Evolutionary conservation across 2,797 vertebrate species (phyloP).

Genomic region (Brachymystax lenok): DNA sequence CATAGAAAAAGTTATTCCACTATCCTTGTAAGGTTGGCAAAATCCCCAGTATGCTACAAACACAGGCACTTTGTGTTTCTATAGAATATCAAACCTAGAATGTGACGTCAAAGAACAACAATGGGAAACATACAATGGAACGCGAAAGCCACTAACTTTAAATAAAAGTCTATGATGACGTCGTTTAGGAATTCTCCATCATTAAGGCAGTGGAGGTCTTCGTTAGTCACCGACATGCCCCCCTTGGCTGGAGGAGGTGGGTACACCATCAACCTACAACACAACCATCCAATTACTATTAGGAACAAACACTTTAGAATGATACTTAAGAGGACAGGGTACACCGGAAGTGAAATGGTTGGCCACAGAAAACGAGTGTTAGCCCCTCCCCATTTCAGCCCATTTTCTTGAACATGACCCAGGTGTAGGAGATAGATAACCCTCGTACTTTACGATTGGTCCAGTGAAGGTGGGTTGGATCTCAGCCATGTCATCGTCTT

Average conservation of each 20-base stretch:
- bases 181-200: conserved; percentile 98
- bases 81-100: neutral
- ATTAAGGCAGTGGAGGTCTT: conserved; percentile 97
- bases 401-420: neutral
- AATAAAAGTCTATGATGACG: conserved; percentile 99
- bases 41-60: too few species aligned
- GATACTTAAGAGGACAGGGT: neutral
- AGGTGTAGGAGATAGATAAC: neutral
- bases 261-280: conserved; percentile 90
- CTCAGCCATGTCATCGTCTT: conserved; percentile 75
- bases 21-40: too few species aligned
- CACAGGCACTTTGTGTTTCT: neutral
- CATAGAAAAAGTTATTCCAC: too few species aligned
- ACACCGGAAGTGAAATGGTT: neutral
- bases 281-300: conserved; percentile 14
- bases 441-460: conserved; percentile 89
- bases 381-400: too few species aligned
- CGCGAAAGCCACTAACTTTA: conserved; percentile 84
- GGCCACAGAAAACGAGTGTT: neutral
- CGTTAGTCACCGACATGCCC: conserved; percentile 95
- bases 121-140: neutral
- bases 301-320: neutral
- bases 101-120: neutral
- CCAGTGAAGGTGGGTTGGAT: conserved; percentile 91
- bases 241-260: conserved; percentile 96